A percentile compares a stretch with the other conserved stretches of the same genome.
These are phyloP conservation scores for Pachyramphus minor DNA, from an alignment of 2,113 vertebrate species.

Conservation along the genomic window DNA sequence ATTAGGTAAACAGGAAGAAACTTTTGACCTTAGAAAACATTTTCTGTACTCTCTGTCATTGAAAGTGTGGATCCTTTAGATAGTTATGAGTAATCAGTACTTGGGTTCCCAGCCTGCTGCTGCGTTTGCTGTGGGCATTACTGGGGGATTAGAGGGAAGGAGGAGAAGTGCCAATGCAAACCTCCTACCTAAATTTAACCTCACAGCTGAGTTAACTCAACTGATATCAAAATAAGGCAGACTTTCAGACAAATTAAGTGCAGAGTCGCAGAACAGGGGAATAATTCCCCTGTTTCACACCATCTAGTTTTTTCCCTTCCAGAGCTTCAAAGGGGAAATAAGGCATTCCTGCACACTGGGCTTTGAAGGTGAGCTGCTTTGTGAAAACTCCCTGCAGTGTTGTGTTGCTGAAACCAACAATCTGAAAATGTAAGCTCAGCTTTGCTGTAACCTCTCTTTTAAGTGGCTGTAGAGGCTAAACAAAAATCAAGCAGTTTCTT, in stretches of 20 bases:
- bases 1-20: neutral
- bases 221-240: neutral
- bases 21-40: neutral
- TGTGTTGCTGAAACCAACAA: neutral
- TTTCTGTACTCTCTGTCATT: neutral
- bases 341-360: neutral
- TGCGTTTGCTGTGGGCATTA: neutral
- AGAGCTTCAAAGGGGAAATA: neutral
- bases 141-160: neutral
- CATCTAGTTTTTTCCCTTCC: neutral
- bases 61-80: neutral
- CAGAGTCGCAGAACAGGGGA: neutral
- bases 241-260: neutral
- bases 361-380: constrained; percentile 29
- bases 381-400: constrained; percentile 22
- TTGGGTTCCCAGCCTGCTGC: neutral
- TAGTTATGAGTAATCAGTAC: neutral
- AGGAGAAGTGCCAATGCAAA: neutral
- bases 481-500: neutral
- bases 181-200: neutral
- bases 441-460: neutral
- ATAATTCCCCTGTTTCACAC: neutral
- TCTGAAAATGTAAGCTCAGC: neutral
- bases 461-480: neutral
- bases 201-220: neutral